Evolutionary conservation across 2,888 invertebrate genomes (phyloP).

Genomic region (Pardosa pseudoannulata): DNA sequence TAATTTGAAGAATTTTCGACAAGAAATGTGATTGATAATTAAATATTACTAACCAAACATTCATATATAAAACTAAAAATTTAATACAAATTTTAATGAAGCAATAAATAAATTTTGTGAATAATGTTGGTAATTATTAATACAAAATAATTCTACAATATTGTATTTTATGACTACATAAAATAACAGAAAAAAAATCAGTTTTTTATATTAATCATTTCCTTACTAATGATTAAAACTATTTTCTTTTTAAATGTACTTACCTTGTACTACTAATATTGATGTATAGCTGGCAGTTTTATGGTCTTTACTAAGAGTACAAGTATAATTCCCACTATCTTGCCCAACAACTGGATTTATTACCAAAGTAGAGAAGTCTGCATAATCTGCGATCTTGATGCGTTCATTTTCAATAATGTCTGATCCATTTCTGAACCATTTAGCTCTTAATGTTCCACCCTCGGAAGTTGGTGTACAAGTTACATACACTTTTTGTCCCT

Average conservation of each 20-base stretch:
- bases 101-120: too few species aligned
- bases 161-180: too few species aligned
- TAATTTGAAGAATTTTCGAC: too few species aligned
- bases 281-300: slow-evolving; percentile 48
- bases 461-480: slow-evolving; percentile 73
- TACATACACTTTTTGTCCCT: slow-evolving; percentile 65
- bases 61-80: too few species aligned
- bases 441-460: slow-evolving; percentile 63
- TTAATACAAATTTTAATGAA: too few species aligned
- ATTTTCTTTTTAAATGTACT: background rate
- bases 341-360: slow-evolving; percentile 36
- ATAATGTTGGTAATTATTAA: too few species aligned
- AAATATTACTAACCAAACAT: too few species aligned
- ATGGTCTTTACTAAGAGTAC: slow-evolving; percentile 28
- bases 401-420: slow-evolving; percentile 16
- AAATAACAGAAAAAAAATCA: too few species aligned
- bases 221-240: too few species aligned
- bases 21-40: too few species aligned
- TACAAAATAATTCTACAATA: too few species aligned
- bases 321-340: slow-evolving; percentile 58
- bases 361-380: slow-evolving; percentile 46
- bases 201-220: too few species aligned
- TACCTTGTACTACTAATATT: slow-evolving; percentile 70
- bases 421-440: slow-evolving; percentile 60
- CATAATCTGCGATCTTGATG: slow-evolving; percentile 35